A percentile compares a stretch with the other conserved stretches of the same genome.
Evolutionary conservation across 2,113 vertebrate genomes (phyloP).

Genomic region (Lagopus leucura): DNA sequence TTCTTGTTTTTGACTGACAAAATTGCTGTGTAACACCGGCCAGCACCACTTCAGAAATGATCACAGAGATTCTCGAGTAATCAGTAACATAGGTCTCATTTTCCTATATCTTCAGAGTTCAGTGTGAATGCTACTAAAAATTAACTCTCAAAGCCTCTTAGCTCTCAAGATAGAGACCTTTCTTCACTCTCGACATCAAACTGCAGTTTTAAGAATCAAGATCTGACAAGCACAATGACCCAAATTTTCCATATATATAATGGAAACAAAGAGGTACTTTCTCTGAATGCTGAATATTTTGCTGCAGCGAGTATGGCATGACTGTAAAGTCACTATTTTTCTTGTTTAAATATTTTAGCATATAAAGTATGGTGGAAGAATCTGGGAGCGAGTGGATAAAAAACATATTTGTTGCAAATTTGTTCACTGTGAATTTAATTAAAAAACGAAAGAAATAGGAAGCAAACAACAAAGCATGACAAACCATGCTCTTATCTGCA

Average conservation of each 20-base stretch:
- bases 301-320: not conserved
- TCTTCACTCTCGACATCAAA: not conserved
- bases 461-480: not conserved
- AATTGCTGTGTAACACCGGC: not conserved
- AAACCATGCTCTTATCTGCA: not conserved
- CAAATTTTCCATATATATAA: not conserved
- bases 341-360: not conserved
- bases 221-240: not conserved
- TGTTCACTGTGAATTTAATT: not conserved
- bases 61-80: not conserved
- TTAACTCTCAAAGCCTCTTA: not conserved
- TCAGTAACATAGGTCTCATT: not conserved
- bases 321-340: not conserved
- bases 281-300: not conserved
- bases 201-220: not conserved
- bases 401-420: not conserved
- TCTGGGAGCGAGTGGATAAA: not conserved
- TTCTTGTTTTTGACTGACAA: not conserved
- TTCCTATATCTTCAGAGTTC: not conserved
- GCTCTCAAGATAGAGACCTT: not conserved
- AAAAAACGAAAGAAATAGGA: not conserved
- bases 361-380: not conserved
- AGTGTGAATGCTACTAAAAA: not conserved
- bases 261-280: not conserved
- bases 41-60: not conserved